Evolutionary conservation across 2,797 vertebrate genomes (phyloP).

Genomic region (Diplodus puntazzo): DNA sequence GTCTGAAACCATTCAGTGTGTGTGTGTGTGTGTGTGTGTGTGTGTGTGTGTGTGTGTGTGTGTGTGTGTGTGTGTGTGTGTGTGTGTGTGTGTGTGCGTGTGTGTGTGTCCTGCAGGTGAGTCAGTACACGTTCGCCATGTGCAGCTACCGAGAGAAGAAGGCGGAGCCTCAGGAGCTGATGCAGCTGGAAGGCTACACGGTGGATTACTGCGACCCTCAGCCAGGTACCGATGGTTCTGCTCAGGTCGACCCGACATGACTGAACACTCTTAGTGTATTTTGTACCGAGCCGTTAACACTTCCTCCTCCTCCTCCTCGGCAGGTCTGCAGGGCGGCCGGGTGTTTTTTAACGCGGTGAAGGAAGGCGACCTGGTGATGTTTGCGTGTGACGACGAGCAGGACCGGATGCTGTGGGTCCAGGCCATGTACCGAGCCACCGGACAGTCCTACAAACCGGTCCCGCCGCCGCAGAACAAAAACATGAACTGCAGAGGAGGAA

Average conservation of each 20-base stretch:
- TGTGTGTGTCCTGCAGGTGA: conserved; percentile 86
- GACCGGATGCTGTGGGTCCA: conserved; percentile 96
- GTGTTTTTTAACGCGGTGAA: conserved; percentile 96
- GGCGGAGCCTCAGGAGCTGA: conserved; percentile 96
- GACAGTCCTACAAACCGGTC: conserved; percentile 95
- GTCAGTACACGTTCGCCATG: conserved; percentile 99
- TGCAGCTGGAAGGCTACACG: conserved; percentile 98
- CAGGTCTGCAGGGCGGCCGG: conserved; percentile 94
- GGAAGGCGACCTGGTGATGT: conserved; percentile 95
- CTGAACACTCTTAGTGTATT: not conserved
- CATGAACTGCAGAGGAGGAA: conserved; percentile 87
- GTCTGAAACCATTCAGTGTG: too few relatives aligned
- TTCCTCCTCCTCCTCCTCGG: not conserved
- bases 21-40: too few relatives aligned
- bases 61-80: too few relatives aligned
- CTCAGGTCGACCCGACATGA: too few relatives aligned
- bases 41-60: too few relatives aligned
- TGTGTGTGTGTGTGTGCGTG: not conserved
- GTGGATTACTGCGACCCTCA: conserved; percentile 97
- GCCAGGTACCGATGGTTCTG: conserved; percentile 79
- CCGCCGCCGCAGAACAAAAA: conserved; percentile 89
- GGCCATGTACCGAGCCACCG: conserved; percentile 97
- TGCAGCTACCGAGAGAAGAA: conserved; percentile 99
- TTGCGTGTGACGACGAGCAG: conserved; percentile 94
- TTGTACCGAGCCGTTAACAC: not conserved